Base-by-base conservation (phyloP, 2,888 invertebrate genomes). In the Andrena bicolor region DNA sequence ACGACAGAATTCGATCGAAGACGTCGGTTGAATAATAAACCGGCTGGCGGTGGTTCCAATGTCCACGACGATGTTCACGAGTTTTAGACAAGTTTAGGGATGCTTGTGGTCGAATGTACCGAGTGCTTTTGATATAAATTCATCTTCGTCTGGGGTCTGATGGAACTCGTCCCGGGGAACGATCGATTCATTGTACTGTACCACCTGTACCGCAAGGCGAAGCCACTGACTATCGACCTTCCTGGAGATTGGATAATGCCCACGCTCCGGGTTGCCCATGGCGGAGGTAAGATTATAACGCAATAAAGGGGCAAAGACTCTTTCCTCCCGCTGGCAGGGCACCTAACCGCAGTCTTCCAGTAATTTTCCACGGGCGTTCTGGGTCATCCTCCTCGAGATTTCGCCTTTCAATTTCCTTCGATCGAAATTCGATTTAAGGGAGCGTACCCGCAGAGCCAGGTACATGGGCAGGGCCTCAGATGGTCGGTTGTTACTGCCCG, bases 341-440 rank as follows among this genome's bases (percentile, higher is more conserved):
- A 51, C 32, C 73, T 63, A 65, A 53, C 60, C 73, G 53, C 56
- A 73, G 82, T 81, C 73, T 77, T 77, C 69, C 51, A 68, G 68
- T 70, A 71, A 74, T 82, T 83, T 82, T 82, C 66, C 56, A 58
- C 61, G 35, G 23, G 32, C 72, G 58, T 77, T 72, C 70, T 10
- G 70, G 63, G 73, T 71, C 74, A 60, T 76, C 61, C 74, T 56
- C 73, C 48, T 72, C 68, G 78, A 78, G 80, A 85, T 78, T 85
- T 85, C 83, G 80, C 79, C 73, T 83, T 86, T 86, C 86, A 85
- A 86, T 86, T 85, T 80, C 80, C 80, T 83, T 70, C 76, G 60
- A 70, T 32, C 60, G 65, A 66, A 85, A 86, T 68, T 85, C 80
- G 80, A 85, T 86, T 85, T 83, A 61, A 63, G 48, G 53, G 13